Percentiles rank a stretch among this genome's conserved stretches.
These are phyloP conservation scores for Kryptolebias ocellatus DNA, from an alignment of 2,797 vertebrate species.

Conservation along the genomic window DNA sequence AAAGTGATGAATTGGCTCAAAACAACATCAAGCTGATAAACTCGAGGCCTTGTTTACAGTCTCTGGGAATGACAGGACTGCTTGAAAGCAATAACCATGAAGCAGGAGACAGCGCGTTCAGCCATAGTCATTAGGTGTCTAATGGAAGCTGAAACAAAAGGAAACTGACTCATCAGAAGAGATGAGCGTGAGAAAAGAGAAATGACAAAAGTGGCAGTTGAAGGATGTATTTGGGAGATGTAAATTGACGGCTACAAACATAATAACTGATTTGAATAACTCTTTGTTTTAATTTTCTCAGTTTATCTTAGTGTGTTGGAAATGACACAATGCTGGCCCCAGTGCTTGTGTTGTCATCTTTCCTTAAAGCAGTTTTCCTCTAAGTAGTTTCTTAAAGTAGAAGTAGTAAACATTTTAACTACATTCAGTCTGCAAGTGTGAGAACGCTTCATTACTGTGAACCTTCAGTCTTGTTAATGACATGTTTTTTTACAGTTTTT, in stretches of 20 bases:
- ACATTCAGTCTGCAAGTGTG: conserved; percentile 13
- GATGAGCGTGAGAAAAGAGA: conserved; percentile 23
- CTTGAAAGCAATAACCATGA: conserved; percentile 57
- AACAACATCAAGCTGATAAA: conserved; percentile 64
- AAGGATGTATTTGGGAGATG: conserved; percentile 29
- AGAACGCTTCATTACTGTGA: conserved; percentile 35
- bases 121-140: conserved; percentile 54
- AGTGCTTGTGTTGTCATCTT: conserved; percentile 48
- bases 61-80: conserved; percentile 35
- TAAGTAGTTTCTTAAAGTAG: too few relatives aligned
- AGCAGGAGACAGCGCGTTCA: conserved; percentile 51
- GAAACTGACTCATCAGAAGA: conserved; percentile 53
- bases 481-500: conserved; percentile 56
- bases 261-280: conserved; percentile 37
- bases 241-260: conserved; percentile 56
- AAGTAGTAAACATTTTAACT: conserved; percentile 53
- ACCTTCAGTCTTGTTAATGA: conserved; percentile 61
- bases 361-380: conserved; percentile 43
- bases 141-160: conserved; percentile 58
- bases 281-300: conserved; percentile 56
- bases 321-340: conserved; percentile 17
- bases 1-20: conserved; percentile 53
- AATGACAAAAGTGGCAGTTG: conserved; percentile 19
- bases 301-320: conserved; percentile 42
- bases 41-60: conserved; percentile 42